Evolutionary conservation across 2,888 invertebrate species (phyloP).

Genomic region (Rosalia funebris): DNA sequence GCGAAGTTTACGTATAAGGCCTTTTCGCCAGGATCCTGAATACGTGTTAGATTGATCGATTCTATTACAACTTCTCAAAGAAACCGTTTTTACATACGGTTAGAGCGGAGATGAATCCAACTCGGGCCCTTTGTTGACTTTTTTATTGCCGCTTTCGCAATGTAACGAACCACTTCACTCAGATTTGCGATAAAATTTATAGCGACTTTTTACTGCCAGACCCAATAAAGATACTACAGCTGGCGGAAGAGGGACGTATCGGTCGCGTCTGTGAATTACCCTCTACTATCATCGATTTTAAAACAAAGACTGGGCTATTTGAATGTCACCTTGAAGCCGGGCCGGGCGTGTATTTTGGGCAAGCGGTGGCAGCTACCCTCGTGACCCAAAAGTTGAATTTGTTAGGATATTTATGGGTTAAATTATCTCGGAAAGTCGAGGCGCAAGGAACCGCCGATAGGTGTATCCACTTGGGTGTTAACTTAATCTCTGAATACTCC

Average conservation of each 20-base stretch:
- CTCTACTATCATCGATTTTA: constrained; percentile 36
- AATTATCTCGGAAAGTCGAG: constrained; percentile 6
- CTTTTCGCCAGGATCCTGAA: not conserved
- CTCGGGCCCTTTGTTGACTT: not conserved
- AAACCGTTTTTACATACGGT: not conserved
- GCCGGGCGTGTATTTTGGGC: not conserved
- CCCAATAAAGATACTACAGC: not conserved
- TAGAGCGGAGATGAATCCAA: not conserved
- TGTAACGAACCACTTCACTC: not conserved
- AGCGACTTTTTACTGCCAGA: not conserved
- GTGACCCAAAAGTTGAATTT: constrained; percentile 15
- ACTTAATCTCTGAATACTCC: no score
- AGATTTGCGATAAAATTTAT: not conserved
- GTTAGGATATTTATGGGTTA: constrained; percentile 22
- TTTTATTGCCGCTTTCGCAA: not conserved
- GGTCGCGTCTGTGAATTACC: not conserved
- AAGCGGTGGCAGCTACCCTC: not conserved
- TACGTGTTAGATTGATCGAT: not conserved
- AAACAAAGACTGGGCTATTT: constrained; percentile 32
- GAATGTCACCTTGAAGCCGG: constrained; percentile 43
- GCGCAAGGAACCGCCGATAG: constrained; percentile 5
- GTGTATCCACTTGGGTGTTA: not conserved
- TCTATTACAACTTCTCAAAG: not conserved
- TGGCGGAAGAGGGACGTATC: not conserved
- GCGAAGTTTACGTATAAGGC: not conserved